Conservation (phyloP, 1,140 invertebrate species). For the Dendrolimus kikuchii region DNA sequence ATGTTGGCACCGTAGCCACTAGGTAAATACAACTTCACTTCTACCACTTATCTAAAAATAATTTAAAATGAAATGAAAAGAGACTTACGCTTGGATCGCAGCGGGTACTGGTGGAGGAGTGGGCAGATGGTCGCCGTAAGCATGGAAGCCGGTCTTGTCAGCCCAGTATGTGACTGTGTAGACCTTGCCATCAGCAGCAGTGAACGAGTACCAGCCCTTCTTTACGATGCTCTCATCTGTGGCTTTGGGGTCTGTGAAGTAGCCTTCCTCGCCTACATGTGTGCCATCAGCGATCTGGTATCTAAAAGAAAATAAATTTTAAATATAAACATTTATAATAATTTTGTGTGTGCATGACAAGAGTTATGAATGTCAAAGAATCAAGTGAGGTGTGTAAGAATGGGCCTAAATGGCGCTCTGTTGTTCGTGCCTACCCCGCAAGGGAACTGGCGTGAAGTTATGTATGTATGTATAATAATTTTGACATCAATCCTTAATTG, state of each 20-base stretch:
- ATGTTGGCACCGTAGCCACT: too few relatives aligned
- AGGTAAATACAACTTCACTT: not conserved
- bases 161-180: slow-evolving; percentile 81
- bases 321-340: not conserved
- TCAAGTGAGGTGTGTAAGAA: too few relatives aligned
- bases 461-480: too few relatives aligned
- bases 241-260: slow-evolving; percentile 61
- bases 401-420: too few relatives aligned
- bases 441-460: too few relatives aligned
- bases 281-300: slow-evolving; percentile 62
- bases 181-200: slow-evolving; percentile 74
- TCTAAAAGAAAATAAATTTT: slow-evolving; percentile 18
- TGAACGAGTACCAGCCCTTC: slow-evolving; percentile 76
- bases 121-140: slow-evolving; percentile 84
- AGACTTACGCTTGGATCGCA: slow-evolving; percentile 68
- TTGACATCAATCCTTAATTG: too few relatives aligned
- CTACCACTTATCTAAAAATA: not conserved
- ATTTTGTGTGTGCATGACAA: not conserved
- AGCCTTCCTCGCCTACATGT: slow-evolving; percentile 62
- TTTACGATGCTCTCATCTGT: slow-evolving; percentile 74
- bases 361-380: too few relatives aligned
- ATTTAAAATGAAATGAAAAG: not conserved
- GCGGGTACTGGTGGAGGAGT: slow-evolving; percentile 75
- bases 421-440: too few relatives aligned
- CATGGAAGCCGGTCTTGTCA: slow-evolving; percentile 74